These are phyloP conservation scores for Plectrocnemia conspersa DNA, from an alignment of 1,140 invertebrate species.

Conservation along the genomic window DNA sequence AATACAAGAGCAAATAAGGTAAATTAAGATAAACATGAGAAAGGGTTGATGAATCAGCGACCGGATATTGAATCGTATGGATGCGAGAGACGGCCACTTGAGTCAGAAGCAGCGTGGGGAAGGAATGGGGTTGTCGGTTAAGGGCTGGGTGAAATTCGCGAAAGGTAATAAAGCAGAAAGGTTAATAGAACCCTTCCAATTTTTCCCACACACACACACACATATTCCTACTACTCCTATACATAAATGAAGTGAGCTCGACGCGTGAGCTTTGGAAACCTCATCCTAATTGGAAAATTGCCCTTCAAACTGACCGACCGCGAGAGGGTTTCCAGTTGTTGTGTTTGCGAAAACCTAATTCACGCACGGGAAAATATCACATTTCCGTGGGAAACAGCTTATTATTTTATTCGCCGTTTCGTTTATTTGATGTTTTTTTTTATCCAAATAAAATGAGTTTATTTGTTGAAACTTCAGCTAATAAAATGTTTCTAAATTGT, in stretches of 20 bases:
- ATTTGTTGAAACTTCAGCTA: no score
- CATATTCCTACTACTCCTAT: neutral
- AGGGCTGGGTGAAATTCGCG: neutral
- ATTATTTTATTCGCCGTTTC: no score
- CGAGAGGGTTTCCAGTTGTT: no score
- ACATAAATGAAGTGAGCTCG: slow-evolving; percentile 1
- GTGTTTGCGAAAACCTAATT: no score
- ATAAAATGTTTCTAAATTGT: no score
- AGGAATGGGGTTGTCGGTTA: neutral
- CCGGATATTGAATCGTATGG: slow-evolving; percentile 22
- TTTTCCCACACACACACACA: slow-evolving; percentile 1
- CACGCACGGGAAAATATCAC: no score
- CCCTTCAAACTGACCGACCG: slow-evolving; percentile 1
- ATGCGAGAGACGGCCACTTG: slow-evolving; percentile 2
- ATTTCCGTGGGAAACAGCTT: no score
- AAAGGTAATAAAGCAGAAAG: slow-evolving; percentile 21
- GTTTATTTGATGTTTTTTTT: no score
- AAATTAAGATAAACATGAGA: neutral
- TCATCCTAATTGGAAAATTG: slow-evolving; percentile 4
- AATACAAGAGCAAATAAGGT: no score
- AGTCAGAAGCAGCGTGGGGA: neutral
- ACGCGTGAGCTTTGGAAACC: neutral
- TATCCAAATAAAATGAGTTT: no score
- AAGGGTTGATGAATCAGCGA: slow-evolving; percentile 7
- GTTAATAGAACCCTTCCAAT: slow-evolving; percentile 14